Conservation (phyloP, 2,113 vertebrate species). For the Zeus faber region DNA sequence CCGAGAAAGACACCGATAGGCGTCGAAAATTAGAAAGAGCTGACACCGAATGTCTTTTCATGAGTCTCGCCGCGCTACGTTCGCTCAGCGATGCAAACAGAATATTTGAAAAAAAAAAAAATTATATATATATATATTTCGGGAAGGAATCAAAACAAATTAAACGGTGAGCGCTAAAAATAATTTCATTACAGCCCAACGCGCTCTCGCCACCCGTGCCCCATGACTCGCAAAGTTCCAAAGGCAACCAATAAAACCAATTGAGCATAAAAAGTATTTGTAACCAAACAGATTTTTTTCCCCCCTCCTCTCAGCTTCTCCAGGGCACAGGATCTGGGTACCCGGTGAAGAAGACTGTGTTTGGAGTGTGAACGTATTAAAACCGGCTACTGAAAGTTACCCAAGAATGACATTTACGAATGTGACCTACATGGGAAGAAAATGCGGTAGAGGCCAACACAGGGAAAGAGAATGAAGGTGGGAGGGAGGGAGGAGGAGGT, state of each 20-base stretch:
- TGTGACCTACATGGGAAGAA: slow-evolving; percentile 40
- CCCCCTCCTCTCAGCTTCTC: slow-evolving; percentile 7
- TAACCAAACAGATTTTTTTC: slow-evolving; percentile 48
- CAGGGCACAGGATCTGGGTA: slow-evolving; percentile 29
- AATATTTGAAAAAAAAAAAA: slow-evolving; percentile 17
- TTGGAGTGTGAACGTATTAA: slow-evolving; percentile 28
- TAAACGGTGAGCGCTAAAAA: slow-evolving; percentile 32
- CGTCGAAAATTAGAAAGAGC: slow-evolving; percentile 35
- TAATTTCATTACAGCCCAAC: slow-evolving; percentile 49
- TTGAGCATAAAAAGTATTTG: slow-evolving; percentile 60
- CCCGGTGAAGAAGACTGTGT: slow-evolving; percentile 26
- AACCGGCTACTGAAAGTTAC: slow-evolving; percentile 27
- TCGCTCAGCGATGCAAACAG: slow-evolving; percentile 32
- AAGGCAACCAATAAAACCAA: slow-evolving; percentile 65
- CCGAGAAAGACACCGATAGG: slow-evolving; percentile 25
- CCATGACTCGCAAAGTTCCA: slow-evolving; percentile 38
- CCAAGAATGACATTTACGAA: slow-evolving; percentile 47
- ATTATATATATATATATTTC: neutral
- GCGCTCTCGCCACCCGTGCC: slow-evolving; percentile 23
- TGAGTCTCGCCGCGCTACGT: slow-evolving; percentile 17
- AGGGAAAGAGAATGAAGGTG: neutral
- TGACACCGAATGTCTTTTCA: slow-evolving; percentile 31
- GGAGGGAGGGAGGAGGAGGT: neutral
- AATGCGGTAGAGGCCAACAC: slow-evolving; percentile 38
- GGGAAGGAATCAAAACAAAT: slow-evolving; percentile 41